Evolutionary conservation across 1,140 invertebrate species (phyloP).

Genomic region (Lucilia sericata): DNA sequence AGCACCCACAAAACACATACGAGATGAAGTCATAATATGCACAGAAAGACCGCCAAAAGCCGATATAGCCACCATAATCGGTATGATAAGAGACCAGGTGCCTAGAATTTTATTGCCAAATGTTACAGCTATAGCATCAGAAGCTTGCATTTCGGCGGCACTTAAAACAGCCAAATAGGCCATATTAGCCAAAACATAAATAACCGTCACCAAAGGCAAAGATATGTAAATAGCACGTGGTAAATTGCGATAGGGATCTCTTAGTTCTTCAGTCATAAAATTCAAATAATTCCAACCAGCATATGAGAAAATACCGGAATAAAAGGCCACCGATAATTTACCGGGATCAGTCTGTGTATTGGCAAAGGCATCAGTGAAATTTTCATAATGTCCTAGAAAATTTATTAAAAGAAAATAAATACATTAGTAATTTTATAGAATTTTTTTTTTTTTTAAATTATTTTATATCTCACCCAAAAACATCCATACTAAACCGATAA

Average conservation of each 20-base stretch:
- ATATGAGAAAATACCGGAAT: constrained; percentile 96
- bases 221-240: constrained; percentile 95
- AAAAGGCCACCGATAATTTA: constrained; percentile 90
- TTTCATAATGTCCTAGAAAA: constrained; percentile 71
- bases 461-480: constrained; percentile 72
- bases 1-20: constrained; percentile 93
- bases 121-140: constrained; percentile 93
- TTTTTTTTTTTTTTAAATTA: neutral
- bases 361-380: constrained; percentile 85
- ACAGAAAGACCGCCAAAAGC: constrained; percentile 89
- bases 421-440: neutral
- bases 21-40: constrained; percentile 89
- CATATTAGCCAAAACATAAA: constrained; percentile 94
- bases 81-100: constrained; percentile 82
- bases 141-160: constrained; percentile 83
- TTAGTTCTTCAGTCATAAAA: constrained; percentile 96
- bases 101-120: constrained; percentile 84
- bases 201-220: constrained; percentile 87
- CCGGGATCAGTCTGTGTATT: constrained; percentile 84
- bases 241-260: constrained; percentile 94
- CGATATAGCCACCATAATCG: constrained; percentile 86
- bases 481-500: constrained; percentile 83
- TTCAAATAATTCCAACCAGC: constrained; percentile 96
- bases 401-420: neutral
- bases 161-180: constrained; percentile 93